Conservation (phyloP, 35 echinoderm and acorn worm species). For the Heliocidaris tuberculata region DNA sequence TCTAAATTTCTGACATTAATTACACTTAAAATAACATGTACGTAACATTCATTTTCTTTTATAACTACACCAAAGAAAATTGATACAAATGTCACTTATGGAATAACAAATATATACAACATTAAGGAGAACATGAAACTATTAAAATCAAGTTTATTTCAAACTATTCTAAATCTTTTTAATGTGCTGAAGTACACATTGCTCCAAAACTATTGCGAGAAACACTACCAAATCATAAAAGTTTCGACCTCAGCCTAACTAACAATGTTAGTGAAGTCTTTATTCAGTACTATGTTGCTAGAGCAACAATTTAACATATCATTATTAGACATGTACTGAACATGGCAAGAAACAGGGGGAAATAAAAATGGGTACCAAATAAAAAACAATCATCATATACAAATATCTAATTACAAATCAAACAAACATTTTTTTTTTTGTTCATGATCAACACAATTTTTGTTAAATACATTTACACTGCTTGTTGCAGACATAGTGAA, state of each 20-base stretch:
- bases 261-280: neutral
- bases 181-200: neutral
- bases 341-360: neutral
- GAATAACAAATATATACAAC: constrained; percentile 1
- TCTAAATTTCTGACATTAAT: neutral
- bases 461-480: neutral
- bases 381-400: neutral
- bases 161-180: neutral
- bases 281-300: neutral
- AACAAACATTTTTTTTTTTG: neutral
- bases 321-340: neutral
- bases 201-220: neutral
- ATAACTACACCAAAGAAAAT: neutral
- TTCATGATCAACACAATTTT: neutral
- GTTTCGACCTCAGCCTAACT: neutral
- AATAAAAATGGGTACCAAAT: neutral
- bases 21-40: neutral
- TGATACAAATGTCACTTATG: neutral
- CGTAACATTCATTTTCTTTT: neutral
- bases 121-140: neutral
- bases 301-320: neutral
- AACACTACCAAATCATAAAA: neutral
- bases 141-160: neutral
- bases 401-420: neutral
- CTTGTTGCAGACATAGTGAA: neutral